A percentile compares a stretch with the other conserved stretches of the same genome.
Conservation (phyloP, 2,113 vertebrate genomes). For the Piprites chloris region DNA sequence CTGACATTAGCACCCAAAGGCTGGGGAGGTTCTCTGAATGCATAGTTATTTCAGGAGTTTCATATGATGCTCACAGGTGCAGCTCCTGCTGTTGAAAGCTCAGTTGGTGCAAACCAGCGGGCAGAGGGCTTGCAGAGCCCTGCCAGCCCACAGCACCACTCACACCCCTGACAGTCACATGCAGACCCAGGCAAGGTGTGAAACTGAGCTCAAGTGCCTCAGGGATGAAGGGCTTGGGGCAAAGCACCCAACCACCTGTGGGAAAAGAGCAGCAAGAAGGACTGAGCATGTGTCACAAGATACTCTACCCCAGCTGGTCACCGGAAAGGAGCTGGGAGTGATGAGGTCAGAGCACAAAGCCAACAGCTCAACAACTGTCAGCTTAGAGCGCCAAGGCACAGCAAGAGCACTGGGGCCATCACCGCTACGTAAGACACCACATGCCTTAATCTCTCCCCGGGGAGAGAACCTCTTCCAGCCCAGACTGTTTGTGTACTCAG, state of each 20-base stretch:
- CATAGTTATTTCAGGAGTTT: neutral
- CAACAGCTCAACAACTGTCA: slow-evolving; percentile 37
- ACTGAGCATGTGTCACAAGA: neutral
- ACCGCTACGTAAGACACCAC: slow-evolving; percentile 10
- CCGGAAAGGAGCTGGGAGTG: neutral
- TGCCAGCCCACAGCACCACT: neutral
- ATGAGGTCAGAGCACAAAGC: slow-evolving; percentile 29
- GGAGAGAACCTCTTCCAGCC: slow-evolving; percentile 22
- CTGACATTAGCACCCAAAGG: neutral
- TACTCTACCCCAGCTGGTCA: neutral
- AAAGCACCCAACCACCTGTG: neutral
- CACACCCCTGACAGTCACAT: neutral
- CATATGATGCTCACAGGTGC: neutral
- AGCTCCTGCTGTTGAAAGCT: neutral
- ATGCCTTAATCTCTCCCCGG: neutral
- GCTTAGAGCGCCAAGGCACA: slow-evolving; percentile 3
- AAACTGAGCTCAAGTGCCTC: neutral
- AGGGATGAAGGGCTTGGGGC: neutral
- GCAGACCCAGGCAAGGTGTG: neutral
- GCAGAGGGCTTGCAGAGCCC: neutral
- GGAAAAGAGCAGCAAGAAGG: neutral
- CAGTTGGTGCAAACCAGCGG: neutral
- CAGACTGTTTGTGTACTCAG: slow-evolving; percentile 63
- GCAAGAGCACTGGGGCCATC: neutral
- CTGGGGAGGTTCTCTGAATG: neutral